phyloP scores from a whole-genome alignment of 2,888 invertebrate species.

The Barypeithes pellucidus region DNA sequence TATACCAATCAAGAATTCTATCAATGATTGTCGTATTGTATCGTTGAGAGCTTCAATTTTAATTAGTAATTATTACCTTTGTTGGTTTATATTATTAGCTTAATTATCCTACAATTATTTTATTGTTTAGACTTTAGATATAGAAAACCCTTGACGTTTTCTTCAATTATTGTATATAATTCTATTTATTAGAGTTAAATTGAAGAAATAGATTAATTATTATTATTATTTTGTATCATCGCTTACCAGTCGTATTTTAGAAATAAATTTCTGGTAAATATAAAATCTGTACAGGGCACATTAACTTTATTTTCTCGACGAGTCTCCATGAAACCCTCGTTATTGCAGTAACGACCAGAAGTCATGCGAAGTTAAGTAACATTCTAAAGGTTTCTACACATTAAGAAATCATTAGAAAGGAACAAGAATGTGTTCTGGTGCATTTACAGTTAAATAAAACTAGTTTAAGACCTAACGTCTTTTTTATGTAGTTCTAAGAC shows the following conservation, averaged over 20 bases:
- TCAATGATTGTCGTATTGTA: too few species aligned
- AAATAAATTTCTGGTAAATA: neutral
- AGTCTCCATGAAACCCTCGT: slow-evolving; percentile 13
- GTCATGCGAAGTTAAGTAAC: slow-evolving; percentile 17
- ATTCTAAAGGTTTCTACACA: slow-evolving; percentile 9
- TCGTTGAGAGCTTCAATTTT: too few species aligned
- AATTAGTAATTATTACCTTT: too few species aligned
- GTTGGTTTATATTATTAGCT: too few species aligned
- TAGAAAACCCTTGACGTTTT: too few species aligned
- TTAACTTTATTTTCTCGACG: slow-evolving; percentile 13
- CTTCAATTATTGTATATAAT: too few species aligned
- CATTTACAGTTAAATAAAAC: slow-evolving; percentile 3
- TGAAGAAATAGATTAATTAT: too few species aligned
- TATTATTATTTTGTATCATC: too few species aligned
- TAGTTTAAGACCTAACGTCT: neutral
- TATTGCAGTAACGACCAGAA: slow-evolving; percentile 12
- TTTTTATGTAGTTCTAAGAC: neutral
- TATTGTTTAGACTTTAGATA: too few species aligned
- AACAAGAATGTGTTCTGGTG: neutral
- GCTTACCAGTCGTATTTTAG: neutral
- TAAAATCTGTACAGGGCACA: slow-evolving; percentile 3
- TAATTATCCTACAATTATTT: too few species aligned
- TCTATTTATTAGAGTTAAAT: too few species aligned
- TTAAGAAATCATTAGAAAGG: slow-evolving; percentile 20
- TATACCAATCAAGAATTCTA: too few species aligned